phyloP scores from a whole-genome alignment of 64 coral and sea anemone species.

The Astreopora myriophthalma region DNA sequence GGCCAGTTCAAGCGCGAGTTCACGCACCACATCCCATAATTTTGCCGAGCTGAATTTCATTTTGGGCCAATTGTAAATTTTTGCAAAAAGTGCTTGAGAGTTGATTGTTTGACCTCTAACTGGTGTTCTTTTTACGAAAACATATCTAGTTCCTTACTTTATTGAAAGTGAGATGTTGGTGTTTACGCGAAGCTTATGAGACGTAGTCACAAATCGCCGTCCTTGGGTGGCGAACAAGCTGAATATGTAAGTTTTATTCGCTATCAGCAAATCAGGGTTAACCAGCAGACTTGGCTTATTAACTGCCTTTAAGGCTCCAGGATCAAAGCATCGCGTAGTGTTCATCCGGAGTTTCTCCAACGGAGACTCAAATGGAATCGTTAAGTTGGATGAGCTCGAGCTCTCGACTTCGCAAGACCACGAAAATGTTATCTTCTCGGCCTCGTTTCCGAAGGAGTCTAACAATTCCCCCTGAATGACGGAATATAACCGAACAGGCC shows the following conservation, averaged over 20 bases:
- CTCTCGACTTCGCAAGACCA: conserved; percentile 68
- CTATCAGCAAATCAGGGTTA: conserved; percentile 27
- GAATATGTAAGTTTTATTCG: conserved; percentile 58
- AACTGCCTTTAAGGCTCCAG: conserved; percentile 35
- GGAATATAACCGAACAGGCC: conserved; percentile 15
- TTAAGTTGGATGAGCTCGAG: not conserved
- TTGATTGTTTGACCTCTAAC: too few relatives aligned
- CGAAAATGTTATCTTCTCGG: conserved; percentile 25
- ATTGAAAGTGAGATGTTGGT: conserved; percentile 75
- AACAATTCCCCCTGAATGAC: conserved; percentile 33
- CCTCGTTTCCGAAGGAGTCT: conserved; percentile 12
- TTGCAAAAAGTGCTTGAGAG: not conserved
- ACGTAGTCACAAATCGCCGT: conserved; percentile 5
- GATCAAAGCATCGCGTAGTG: conserved; percentile 65
- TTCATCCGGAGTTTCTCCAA: conserved; percentile 17
- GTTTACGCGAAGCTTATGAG: conserved; percentile 56
- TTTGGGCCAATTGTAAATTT: not conserved
- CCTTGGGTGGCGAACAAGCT: conserved; percentile 45
- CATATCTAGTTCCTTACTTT: conserved; percentile 39
- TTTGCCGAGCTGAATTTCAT: not conserved
- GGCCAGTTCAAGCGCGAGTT: too few relatives aligned
- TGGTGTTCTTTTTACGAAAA: too few relatives aligned
- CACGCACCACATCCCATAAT: too few relatives aligned
- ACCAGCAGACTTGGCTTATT: not conserved
- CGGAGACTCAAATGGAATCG: not conserved